Percentiles rank a stretch among this genome's conserved stretches.
These are phyloP conservation scores for Drepana falcataria DNA, from an alignment of 2,888 invertebrate species.

Conservation along the genomic window DNA sequence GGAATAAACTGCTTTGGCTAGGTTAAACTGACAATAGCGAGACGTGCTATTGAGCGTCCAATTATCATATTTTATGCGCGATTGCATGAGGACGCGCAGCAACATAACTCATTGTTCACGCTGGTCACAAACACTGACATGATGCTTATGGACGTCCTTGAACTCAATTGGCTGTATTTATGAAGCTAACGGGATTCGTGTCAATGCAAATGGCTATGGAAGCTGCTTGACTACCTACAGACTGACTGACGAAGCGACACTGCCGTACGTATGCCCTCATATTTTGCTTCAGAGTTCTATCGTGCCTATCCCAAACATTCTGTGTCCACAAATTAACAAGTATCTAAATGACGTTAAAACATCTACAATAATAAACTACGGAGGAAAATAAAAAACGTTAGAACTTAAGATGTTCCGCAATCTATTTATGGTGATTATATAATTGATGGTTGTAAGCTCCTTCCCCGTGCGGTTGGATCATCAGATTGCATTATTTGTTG, in stretches of 20 bases:
- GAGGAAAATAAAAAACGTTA: slow-evolving; percentile 11
- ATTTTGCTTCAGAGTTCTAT: slow-evolving; percentile 5
- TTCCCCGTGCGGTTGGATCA: slow-evolving; percentile 42
- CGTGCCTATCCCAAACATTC: not conserved
- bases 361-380: not conserved
- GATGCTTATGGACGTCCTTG: slow-evolving; percentile 72
- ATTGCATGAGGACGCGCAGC: slow-evolving; percentile 68
- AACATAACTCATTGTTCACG: slow-evolving; percentile 72
- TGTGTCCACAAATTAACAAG: not conserved
- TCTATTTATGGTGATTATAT: slow-evolving; percentile 33
- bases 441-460: slow-evolving; percentile 35
- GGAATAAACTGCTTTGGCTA: slow-evolving; percentile 6
- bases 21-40: slow-evolving; percentile 27
- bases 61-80: slow-evolving; percentile 73
- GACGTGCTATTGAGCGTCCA: slow-evolving; percentile 56
- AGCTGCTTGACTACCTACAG: slow-evolving; percentile 36
- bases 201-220: slow-evolving; percentile 67
- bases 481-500: slow-evolving; percentile 30
- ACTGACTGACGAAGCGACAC: slow-evolving; percentile 39
- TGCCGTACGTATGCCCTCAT: slow-evolving; percentile 7
- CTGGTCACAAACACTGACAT: slow-evolving; percentile 67
- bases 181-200: slow-evolving; percentile 71
- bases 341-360: not conserved
- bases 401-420: slow-evolving; percentile 33
- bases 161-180: slow-evolving; percentile 73